Base-by-base conservation (phyloP, 2,797 vertebrate genomes). In the Adrianichthys oophorus region DNA sequence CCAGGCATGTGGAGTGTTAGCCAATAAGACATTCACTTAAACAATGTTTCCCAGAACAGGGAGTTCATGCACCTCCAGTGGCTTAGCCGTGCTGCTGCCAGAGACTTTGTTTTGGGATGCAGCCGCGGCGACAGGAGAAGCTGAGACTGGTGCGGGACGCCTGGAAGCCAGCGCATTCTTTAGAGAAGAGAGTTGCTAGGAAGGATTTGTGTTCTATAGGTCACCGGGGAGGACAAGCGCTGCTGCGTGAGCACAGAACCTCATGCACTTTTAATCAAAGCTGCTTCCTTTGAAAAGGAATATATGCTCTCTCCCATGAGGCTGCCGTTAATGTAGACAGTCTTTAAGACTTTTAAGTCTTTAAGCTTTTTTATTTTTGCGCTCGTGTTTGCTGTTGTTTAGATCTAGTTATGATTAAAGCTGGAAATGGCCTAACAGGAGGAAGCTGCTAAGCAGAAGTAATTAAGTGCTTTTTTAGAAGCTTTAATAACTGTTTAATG, bases 221-320 rank as follows among this genome's bases (percentile, higher is more conserved):
- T 89, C 78, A 57, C 81, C 70, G 73, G 82, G 85, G 86, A 80
- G 66, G 71, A 56, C 79, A 45, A 49, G 54, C 53, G 84, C 80
- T 87, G 87, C 81, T 72, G 87, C 87, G 74, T 82, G 82, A 86
- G 82, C 80, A 47, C 79, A 79, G 80, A 61, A 79, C 79, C 84
- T 85, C 87, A 80, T 83, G 89, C 80, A 74, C 79, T 83, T 91
- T 91, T 90, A 89, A 90, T 90, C 85, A 90, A 89, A 86, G 85
- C 86, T 82, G 84, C 77, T 87, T 84, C 78, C 83, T 87, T 89
- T 91, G 85, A 85, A 73, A 72, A 79, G 74, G 81, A 76, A 76
- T 70, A 77, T 49, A 70, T 82, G 59, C 77, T 60, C 68, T 59
- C 41, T 57, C 74, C 73, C 70, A 18, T 24, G 73, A 70, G 83